Evolutionary conservation across 2,888 invertebrate species (phyloP), one percentile per base, ranked within the genome.

Genomic region (Seira musarum): DNA sequence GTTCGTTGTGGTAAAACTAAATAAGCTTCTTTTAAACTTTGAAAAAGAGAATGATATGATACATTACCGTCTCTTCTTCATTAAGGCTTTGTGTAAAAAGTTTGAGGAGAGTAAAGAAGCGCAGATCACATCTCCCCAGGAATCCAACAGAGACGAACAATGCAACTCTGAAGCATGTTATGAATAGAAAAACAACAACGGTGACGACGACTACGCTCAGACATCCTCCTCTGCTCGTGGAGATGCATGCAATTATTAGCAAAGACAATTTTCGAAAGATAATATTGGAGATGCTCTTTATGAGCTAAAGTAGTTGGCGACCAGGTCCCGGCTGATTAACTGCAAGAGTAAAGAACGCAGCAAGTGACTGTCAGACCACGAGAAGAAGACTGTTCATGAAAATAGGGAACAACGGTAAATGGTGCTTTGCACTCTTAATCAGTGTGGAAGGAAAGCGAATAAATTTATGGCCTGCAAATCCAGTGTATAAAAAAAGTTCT

Each of bases 141-240:
- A 61, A 64, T 76, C 64, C 76, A 60, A 74, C 74, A 57, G 74
- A 49, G 73, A 73, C 17, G 66, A 68, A 75, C 63, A 75, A 61
- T 71, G 17, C 67, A 17, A 25, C 40, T 67, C 13, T 40, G 40
- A 40, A 40, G 40, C 61, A 63, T 75, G 75, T 69, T 76, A 68
- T 76, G 61, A 53, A 49, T 68, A 76, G 57, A 67, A 57, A 46
- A 35, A n/a, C n/a, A n/a, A n/a, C n/a, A n/a, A n/a, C n/a, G 13
- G 66, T 24, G 40, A 66, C 35, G 22, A 49, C 57, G 68, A 40
- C 40, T n/a, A n/a, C n/a, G n/a, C n/a, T n/a, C n/a, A n/a, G 40
- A 8, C 13, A 40, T 40, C 40, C 40, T 40, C 40, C 40, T 40
- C 40, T 40, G n/a, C n/a, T n/a, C n/a, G n/a, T 13, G 40, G 40